phyloP scores from a whole-genome alignment of 1,140 invertebrate genomes.

The Caenorhabditis briggsae region DNA sequence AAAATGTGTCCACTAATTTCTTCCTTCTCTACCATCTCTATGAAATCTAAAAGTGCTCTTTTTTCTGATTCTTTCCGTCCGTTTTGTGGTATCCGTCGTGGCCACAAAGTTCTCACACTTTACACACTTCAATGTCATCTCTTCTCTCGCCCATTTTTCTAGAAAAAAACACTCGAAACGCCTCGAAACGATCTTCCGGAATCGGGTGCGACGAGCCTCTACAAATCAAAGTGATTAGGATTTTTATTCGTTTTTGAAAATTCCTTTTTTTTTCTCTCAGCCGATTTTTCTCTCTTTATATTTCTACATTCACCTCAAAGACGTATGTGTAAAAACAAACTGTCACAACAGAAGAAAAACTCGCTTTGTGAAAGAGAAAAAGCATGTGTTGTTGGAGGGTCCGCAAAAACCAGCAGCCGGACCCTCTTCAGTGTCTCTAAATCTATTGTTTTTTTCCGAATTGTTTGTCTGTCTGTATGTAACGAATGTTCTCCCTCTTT shows the following conservation, averaged over 20 bases:
- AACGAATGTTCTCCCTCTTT: neutral
- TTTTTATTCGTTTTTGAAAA: neutral
- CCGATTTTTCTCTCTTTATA: neutral
- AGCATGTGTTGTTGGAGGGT: slow-evolving; percentile 32
- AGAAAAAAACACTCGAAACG: neutral
- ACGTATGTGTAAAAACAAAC: slow-evolving; percentile 48
- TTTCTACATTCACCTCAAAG: neutral
- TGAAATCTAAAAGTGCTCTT: no score
- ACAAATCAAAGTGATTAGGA: slow-evolving; percentile 23
- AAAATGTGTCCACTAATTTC: no score
- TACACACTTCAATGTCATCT: neutral
- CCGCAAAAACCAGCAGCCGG: neutral
- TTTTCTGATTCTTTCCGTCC: no score
- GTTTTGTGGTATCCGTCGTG: no score
- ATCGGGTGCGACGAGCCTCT: neutral
- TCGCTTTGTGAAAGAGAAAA: no score
- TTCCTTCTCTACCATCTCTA: no score
- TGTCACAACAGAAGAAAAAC: slow-evolving; percentile 5
- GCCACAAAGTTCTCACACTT: slow-evolving; percentile 21
- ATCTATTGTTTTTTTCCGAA: slow-evolving; percentile 56
- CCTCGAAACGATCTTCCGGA: neutral
- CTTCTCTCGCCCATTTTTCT: neutral
- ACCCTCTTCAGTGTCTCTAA: slow-evolving; percentile 48
- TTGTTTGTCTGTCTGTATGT: slow-evolving; percentile 11
- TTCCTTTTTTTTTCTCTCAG: no score